Percentiles rank a stretch among this genome's conserved stretches.
Conservation (phyloP, 2,113 vertebrate species). For the Otolemur garnettii region DNA sequence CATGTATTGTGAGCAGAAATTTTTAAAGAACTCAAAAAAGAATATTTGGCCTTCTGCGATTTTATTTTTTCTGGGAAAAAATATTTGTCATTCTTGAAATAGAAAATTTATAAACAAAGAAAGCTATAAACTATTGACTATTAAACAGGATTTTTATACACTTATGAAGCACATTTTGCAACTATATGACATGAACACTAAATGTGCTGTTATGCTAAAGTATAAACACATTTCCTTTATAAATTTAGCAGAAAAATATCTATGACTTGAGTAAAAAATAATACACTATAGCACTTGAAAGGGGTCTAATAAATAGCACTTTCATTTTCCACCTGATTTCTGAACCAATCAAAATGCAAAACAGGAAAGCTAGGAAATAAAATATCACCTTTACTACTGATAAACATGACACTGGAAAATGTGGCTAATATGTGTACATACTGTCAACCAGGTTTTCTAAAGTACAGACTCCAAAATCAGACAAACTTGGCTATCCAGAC, state of each 20-base stretch:
- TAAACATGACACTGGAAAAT: not conserved
- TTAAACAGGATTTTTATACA: not conserved
- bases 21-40: slow-evolving; percentile 32
- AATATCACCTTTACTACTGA: not conserved
- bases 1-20: not conserved
- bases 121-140: not conserved
- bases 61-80: slow-evolving; percentile 37
- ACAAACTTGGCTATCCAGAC: not conserved
- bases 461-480: not conserved
- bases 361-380: not conserved
- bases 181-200: not conserved
- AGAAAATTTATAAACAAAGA: not conserved
- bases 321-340: slow-evolving; percentile 1
- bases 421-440: not conserved
- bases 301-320: not conserved
- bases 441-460: not conserved
- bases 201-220: not conserved
- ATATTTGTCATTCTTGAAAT: not conserved
- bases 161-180: slow-evolving; percentile 23
- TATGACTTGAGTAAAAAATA: not conserved
- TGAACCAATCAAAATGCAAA: not conserved
- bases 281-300: not conserved
- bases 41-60: slow-evolving; percentile 24
- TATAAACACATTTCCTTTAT: not conserved
- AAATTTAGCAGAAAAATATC: slow-evolving; percentile 41